Evolutionary conservation across 2,797 vertebrate genomes (phyloP).

Genomic region (Sandelia bainsii): DNA sequence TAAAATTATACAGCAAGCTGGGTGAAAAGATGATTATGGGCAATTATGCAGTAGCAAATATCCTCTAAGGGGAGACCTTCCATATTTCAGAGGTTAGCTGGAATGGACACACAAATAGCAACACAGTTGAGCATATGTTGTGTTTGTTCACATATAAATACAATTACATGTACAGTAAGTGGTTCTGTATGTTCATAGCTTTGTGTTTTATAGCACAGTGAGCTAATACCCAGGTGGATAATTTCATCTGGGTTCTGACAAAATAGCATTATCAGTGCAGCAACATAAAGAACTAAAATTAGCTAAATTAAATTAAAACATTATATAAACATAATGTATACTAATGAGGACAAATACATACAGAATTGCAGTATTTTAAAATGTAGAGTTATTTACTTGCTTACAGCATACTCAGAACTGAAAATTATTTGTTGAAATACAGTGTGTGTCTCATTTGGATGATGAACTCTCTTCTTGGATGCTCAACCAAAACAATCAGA

Average conservation of each 20-base stretch:
- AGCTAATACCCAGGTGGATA: neutral
- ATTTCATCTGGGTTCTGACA: constrained; percentile 1
- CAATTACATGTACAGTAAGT: neutral
- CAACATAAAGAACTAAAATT: neutral
- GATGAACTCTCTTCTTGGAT: neutral
- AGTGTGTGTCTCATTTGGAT: no score
- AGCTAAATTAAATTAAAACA: neutral
- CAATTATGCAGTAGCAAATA: constrained; percentile 73
- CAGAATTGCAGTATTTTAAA: neutral
- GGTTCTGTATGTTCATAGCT: neutral
- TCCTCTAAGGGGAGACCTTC: constrained; percentile 67
- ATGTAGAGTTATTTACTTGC: neutral
- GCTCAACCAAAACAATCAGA: neutral
- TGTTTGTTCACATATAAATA: constrained; percentile 17
- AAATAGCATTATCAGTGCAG: neutral
- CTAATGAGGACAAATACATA: neutral
- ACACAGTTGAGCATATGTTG: constrained; percentile 22
- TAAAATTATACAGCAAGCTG: constrained; percentile 70
- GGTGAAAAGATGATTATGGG: constrained; percentile 76
- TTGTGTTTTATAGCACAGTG: neutral
- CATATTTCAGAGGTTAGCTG: constrained; percentile 43
- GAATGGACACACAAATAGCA: constrained; percentile 44
- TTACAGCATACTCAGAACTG: no score
- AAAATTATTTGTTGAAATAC: no score
- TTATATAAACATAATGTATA: no score